A percentile compares a stretch with the other conserved stretches of the same genome.
These are phyloP conservation scores for Trichopoda pennipes DNA, from an alignment of 2,888 invertebrate genomes.

Conservation along the genomic window DNA sequence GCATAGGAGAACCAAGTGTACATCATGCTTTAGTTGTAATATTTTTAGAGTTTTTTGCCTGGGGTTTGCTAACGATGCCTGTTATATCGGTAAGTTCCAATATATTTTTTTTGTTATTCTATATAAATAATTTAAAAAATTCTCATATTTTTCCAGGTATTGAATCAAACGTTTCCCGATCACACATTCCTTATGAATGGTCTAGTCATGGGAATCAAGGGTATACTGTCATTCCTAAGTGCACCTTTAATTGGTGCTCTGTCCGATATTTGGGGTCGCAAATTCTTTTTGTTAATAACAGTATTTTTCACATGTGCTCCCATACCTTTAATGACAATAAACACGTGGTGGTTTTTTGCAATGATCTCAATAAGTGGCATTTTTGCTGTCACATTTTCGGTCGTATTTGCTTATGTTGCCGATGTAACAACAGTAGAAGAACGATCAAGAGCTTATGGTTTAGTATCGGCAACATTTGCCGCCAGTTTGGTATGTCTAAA, in stretches of 20 bases:
- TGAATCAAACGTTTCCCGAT: slow-evolving; percentile 98
- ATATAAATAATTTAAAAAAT: background rate
- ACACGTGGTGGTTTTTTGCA: slow-evolving; percentile 99
- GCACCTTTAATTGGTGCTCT: slow-evolving; percentile 98
- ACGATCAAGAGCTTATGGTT: slow-evolving; percentile 95
- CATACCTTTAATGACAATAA: slow-evolving; percentile 99
- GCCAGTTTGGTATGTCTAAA: slow-evolving; percentile 89
- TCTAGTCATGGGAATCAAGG: slow-evolving; percentile 98
- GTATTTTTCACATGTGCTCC: slow-evolving; percentile 99
- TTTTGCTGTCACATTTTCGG: slow-evolving; percentile 99
- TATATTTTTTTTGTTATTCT: background rate
- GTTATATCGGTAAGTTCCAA: slow-evolving; percentile 85
- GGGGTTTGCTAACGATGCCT: slow-evolving; percentile 99
- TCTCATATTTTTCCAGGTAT: slow-evolving; percentile 82
- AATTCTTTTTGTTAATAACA: slow-evolving; percentile 97
- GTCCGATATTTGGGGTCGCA: slow-evolving; percentile 99
- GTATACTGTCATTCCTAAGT: slow-evolving; percentile 97
- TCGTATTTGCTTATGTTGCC: slow-evolving; percentile 99
- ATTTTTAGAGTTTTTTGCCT: slow-evolving; percentile 99
- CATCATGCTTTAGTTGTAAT: slow-evolving; percentile 99
- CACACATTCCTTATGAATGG: slow-evolving; percentile 99
- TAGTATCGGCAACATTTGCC: slow-evolving; percentile 99
- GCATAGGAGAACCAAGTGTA: slow-evolving; percentile 96
- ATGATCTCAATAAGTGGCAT: slow-evolving; percentile 99
- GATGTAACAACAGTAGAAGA: slow-evolving; percentile 99